phyloP scores from a whole-genome alignment of 1,140 invertebrate genomes.

The Drosophila kanapiae region DNA sequence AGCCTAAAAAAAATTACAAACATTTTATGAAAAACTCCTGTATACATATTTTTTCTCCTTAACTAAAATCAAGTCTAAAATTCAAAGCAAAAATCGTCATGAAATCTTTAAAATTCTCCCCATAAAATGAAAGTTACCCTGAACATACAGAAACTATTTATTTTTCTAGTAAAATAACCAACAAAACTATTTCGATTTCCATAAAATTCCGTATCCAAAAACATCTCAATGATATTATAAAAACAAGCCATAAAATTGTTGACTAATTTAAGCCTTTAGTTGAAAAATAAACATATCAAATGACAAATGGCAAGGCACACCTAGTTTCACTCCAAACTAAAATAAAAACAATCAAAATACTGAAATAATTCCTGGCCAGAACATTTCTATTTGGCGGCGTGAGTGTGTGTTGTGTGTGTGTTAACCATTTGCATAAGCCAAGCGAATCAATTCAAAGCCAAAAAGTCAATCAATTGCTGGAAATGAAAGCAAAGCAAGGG shows the following conservation, averaged over 20 bases:
- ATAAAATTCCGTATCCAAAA: neutral
- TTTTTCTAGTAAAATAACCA: neutral
- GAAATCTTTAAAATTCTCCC: neutral
- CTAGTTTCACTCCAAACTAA: neutral
- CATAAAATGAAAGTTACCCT: neutral
- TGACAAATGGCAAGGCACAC: constrained; percentile 8
- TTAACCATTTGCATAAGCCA: constrained; percentile 56
- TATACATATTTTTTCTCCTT: neutral
- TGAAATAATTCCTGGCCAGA: constrained; percentile 38
- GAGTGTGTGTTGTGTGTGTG: constrained; percentile 10
- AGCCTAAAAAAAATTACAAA: neutral
- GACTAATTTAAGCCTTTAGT: constrained; percentile 9
- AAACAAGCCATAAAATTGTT: neutral
- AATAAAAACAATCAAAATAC: constrained; percentile 21
- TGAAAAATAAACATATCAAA: constrained; percentile 11
- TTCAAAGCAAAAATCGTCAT: no score
- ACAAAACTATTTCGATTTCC: no score
- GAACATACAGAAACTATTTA: neutral
- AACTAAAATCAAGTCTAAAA: neutral
- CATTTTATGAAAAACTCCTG: no score
- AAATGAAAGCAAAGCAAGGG: constrained; percentile 51
- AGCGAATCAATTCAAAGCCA: constrained; percentile 70
- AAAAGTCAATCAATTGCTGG: constrained; percentile 75
- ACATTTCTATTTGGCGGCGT: constrained; percentile 32
- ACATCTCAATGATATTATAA: neutral